Evolutionary conservation across 2,888 invertebrate genomes (phyloP).

Genomic region (Mesochorus sp.): DNA sequence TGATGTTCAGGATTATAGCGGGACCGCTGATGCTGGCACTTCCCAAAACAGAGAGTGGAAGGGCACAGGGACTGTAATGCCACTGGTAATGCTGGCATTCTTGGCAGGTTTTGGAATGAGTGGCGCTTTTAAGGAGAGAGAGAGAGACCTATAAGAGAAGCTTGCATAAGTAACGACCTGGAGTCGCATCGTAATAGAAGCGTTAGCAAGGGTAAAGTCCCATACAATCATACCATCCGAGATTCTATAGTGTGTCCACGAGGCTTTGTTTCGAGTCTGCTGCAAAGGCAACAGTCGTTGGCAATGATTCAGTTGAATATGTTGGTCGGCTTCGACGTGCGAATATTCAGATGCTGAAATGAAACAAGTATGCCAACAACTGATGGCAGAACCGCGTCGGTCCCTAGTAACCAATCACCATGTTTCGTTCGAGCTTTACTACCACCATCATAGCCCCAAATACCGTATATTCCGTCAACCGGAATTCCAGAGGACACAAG

Average conservation of each 20-base stretch:
- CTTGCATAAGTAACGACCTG: conserved; percentile 78
- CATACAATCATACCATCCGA: conserved; percentile 5
- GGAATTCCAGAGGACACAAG: conserved; percentile 46
- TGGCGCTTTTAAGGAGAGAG: conserved; percentile 72
- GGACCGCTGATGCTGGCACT: conserved; percentile 17
- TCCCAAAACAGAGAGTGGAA: conserved; percentile 27
- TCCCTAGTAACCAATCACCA: conserved; percentile 26
- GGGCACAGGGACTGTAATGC: conserved; percentile 36
- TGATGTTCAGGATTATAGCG: conserved; percentile 49
- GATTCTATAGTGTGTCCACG: neutral
- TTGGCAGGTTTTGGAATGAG: conserved; percentile 57
- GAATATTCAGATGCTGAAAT: neutral
- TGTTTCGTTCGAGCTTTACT: conserved; percentile 1
- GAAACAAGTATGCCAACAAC: neutral
- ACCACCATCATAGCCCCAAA: neutral
- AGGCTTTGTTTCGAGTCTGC: neutral
- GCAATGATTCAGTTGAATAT: neutral
- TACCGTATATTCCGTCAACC: conserved; percentile 7
- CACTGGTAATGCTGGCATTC: conserved; percentile 61
- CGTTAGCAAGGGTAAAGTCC: conserved; percentile 55
- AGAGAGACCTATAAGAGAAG: conserved; percentile 73
- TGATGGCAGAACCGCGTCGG: neutral
- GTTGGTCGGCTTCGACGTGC: neutral
- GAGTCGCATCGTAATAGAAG: conserved; percentile 67
- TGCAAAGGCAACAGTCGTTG: neutral